Evolutionary conservation across 2,888 invertebrate species (phyloP).

Genomic region (Danaus chrysippus): DNA sequence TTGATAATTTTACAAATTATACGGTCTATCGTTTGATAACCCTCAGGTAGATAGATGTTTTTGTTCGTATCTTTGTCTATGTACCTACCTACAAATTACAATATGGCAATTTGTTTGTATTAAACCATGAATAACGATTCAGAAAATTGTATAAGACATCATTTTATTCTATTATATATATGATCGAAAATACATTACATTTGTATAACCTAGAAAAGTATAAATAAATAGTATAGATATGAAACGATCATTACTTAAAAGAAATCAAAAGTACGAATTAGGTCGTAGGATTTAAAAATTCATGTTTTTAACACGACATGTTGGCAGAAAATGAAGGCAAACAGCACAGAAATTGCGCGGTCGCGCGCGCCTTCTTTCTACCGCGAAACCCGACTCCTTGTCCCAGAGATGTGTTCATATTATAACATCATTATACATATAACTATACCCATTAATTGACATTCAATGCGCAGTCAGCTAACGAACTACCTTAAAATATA

Average conservation of each 20-base stretch:
- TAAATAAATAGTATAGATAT: no score
- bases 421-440: constrained; percentile 24
- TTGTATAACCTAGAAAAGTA: no score
- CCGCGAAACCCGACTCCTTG: constrained; percentile 61
- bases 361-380: constrained; percentile 58
- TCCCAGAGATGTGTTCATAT: constrained; percentile 28
- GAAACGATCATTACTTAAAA: no score
- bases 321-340: constrained; percentile 27
- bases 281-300: no score
- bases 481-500: constrained; percentile 5
- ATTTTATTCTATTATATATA: no score
- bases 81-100: neutral
- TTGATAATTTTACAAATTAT: constrained; percentile 77
- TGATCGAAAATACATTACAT: no score
- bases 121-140: no score
- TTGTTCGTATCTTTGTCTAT: constrained; percentile 37
- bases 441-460: constrained; percentile 19
- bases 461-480: constrained; percentile 21
- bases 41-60: constrained; percentile 60
- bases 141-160: no score
- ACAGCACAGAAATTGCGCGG: constrained; percentile 59
- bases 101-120: neutral
- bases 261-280: no score
- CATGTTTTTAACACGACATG: no score
- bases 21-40: constrained; percentile 65